Conservation (phyloP, 2,113 vertebrate species). For the Corythornis vintsioides region DNA sequence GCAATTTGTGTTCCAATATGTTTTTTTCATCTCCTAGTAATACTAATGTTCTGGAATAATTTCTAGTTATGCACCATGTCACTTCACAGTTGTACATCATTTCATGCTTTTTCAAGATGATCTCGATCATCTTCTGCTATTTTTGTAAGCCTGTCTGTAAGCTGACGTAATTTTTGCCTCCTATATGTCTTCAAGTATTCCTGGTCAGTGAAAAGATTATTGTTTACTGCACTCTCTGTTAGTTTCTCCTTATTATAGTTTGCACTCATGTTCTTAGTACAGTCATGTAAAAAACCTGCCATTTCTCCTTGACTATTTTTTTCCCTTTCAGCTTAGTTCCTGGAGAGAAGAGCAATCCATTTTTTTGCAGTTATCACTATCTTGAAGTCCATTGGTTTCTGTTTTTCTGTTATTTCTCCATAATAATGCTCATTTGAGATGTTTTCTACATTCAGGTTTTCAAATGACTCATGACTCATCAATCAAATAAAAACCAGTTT, state of each 20-base stretch:
- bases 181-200: background rate
- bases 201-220: background rate
- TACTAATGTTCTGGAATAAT: background rate
- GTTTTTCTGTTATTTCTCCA: background rate
- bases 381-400: background rate
- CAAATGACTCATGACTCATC: background rate
- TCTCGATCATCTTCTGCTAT: background rate
- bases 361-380: background rate
- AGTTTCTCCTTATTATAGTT: background rate
- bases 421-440: background rate
- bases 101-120: background rate
- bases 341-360: background rate
- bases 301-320: background rate
- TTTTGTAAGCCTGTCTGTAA: background rate
- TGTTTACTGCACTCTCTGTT: background rate
- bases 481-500: background rate
- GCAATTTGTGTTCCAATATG: background rate
- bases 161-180: background rate
- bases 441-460: background rate
- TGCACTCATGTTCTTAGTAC: background rate
- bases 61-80: background rate
- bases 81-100: background rate
- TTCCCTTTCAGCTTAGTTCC: background rate
- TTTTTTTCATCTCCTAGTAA: background rate
- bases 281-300: background rate